Conservation (phyloP, 1,140 invertebrate species). For the Lasioglossum baleicum region DNA sequence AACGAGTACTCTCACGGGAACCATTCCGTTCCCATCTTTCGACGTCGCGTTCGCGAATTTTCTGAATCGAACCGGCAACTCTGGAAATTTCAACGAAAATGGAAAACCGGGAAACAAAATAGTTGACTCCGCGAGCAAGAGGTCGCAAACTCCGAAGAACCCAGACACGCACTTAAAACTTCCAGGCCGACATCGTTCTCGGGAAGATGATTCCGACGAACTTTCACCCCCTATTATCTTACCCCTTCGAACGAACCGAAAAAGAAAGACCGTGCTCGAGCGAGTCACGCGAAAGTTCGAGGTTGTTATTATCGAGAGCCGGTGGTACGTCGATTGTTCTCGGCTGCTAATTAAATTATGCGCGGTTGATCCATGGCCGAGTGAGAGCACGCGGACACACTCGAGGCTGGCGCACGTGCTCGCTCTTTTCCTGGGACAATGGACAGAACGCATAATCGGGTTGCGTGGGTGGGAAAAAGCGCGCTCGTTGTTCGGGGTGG, state of each 20-base stretch:
- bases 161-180: conserved; percentile 34
- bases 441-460: conserved; percentile 22
- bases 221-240: conserved; percentile 20
- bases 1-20: too few relatives aligned
- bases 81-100: background rate
- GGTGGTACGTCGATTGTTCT: background rate
- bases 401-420: conserved; percentile 48
- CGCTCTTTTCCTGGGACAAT: conserved; percentile 37
- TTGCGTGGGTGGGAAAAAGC: background rate
- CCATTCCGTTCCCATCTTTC: too few relatives aligned
- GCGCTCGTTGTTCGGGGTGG: conserved; percentile 52
- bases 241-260: background rate
- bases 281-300: conserved; percentile 3
- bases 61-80: too few relatives aligned
- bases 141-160: conserved; percentile 4
- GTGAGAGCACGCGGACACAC: conserved; percentile 29
- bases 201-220: background rate
- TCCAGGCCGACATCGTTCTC: background rate
- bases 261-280: conserved; percentile 19
- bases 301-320: conserved; percentile 36
- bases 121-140: background rate
- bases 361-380: background rate
- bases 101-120: background rate
- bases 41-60: too few relatives aligned
- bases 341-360: conserved; percentile 50